Conservation (phyloP, 64 coral and sea anemone species). For the Montipora capricornis region DNA sequence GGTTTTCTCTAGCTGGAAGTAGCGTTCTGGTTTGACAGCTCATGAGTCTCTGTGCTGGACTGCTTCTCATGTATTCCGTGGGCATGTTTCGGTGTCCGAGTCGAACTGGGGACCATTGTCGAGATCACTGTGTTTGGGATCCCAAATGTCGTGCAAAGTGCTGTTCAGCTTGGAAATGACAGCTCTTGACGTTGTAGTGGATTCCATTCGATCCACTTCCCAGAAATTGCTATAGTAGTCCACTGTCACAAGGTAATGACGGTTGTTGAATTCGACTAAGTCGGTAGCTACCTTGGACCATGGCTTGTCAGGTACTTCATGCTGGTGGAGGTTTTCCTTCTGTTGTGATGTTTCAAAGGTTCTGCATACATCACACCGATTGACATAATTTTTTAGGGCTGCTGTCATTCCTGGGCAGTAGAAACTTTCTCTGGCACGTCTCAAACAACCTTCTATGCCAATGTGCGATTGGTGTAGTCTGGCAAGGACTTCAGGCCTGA, state of each 20-base stretch:
- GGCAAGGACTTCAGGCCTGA: conserved; percentile 9
- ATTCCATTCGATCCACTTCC: conserved; percentile 36
- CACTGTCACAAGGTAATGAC: conserved; percentile 47
- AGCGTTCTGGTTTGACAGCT: conserved; percentile 51
- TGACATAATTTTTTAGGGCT: conserved; percentile 1
- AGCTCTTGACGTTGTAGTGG: conserved; percentile 3
- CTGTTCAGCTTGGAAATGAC: neutral
- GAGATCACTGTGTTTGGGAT: conserved; percentile 27
- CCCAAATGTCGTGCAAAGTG: conserved; percentile 37
- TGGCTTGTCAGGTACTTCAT: conserved; percentile 15
- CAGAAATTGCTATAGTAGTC: conserved; percentile 48
- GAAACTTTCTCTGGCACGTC: conserved; percentile 31
- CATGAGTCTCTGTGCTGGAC: conserved; percentile 60
- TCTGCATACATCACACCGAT: conserved; percentile 5
- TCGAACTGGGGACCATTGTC: conserved; percentile 45
- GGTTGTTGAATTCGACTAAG: conserved; percentile 26
- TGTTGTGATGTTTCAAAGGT: conserved; percentile 14
- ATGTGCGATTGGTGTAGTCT: conserved; percentile 36
- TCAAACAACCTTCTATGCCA: conserved; percentile 42
- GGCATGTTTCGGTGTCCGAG: conserved; percentile 46
- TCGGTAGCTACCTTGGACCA: conserved; percentile 38
- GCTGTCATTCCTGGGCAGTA: conserved; percentile 56
- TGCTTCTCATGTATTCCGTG: conserved; percentile 46
- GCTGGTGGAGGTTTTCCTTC: conserved; percentile 24
- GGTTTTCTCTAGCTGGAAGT: conserved; percentile 47